Conservation (phyloP, 2,113 vertebrate genomes). For the Strigops habroptila region DNA sequence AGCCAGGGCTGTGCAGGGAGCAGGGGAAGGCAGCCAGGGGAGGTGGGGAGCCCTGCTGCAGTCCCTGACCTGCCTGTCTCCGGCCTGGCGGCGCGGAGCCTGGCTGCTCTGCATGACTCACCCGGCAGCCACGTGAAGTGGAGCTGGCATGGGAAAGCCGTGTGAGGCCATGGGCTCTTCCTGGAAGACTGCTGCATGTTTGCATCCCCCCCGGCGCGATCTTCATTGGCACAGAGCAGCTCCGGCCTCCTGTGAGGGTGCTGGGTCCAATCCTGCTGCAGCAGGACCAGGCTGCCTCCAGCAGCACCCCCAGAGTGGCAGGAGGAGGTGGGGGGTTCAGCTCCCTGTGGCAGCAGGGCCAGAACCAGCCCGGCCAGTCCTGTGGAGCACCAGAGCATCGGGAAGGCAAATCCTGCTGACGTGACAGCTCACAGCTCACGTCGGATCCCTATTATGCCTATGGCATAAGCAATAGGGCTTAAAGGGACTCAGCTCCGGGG, state of each 20-base stretch:
- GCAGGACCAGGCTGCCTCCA: not conserved
- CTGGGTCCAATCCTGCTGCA: not conserved
- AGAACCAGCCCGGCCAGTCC: not conserved
- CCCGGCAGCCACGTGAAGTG: not conserved
- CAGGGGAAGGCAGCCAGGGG: not conserved
- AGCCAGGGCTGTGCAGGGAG: not conserved
- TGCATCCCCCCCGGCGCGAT: rapidly evolving
- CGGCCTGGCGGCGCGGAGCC: not conserved
- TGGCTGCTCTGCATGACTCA: slow-evolving; percentile 28
- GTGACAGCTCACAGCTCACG: not conserved
- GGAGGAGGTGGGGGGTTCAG: not conserved
- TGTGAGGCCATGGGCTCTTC: slow-evolving; percentile 10
- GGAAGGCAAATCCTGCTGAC: not conserved
- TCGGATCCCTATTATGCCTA: rapidly evolving
- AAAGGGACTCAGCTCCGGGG: not conserved
- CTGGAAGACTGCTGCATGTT: slow-evolving; percentile 5
- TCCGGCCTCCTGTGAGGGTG: rapidly evolving
- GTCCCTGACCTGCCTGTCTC: not conserved
- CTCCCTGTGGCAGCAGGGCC: rapidly evolving
- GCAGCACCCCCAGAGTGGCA: rapidly evolving
- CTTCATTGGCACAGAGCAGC: not conserved
- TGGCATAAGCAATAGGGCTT: not conserved
- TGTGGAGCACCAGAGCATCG: not conserved
- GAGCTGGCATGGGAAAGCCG: slow-evolving; percentile 23
- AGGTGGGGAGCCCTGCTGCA: not conserved